Base-by-base conservation (phyloP, 2,113 vertebrate genomes). In the Mionectes macconnelli region DNA sequence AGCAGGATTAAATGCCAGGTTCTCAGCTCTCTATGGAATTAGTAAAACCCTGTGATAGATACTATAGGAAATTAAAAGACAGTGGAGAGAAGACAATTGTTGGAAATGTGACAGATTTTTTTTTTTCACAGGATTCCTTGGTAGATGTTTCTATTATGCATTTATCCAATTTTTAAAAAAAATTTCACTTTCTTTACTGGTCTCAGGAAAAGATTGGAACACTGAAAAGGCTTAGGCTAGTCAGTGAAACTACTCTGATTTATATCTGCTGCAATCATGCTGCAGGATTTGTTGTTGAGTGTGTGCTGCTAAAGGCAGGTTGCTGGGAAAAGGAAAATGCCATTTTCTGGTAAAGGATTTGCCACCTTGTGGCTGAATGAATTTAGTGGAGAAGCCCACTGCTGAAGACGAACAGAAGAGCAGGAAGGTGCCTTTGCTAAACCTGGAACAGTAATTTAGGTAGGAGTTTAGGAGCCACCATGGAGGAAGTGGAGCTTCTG, bases 21-120 rank as follows among this genome's bases (percentile, higher is more conserved):
- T 95, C 90, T 85, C 53, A 44, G 31, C 40, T 95, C 88, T 88
- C 86, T 62, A 4, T 66, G 84, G 94, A 92, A 96, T 96, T 94
- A 82, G 63, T 82, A 88, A 96, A 50, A 52, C 40, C 39, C 42
- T 82, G 76, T 45, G 62, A 88, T 52, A 93, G 79, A 57, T 86
- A 33, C 66, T 69, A 11, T 87, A 77, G 62, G 84, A 96, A 97
- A 95, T 95, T 66, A 97, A 95, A 90, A 50, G 45, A 33, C 53
- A 82, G 64, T 33, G 3, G 4, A 86, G 52, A 81, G 69, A 69
- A 92, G 68, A 52, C 93, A 84, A 50, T 73, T 91, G 35, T 74
- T 93, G 68, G 67, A 90, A 88, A 76, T 53, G n/a, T 64, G 67
- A 40, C 23, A 84, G 64, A 45, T 91, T 69, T 87, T 23, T 69